Base-by-base conservation (phyloP, 2,888 invertebrate genomes). In the Allygus modestus region DNA sequence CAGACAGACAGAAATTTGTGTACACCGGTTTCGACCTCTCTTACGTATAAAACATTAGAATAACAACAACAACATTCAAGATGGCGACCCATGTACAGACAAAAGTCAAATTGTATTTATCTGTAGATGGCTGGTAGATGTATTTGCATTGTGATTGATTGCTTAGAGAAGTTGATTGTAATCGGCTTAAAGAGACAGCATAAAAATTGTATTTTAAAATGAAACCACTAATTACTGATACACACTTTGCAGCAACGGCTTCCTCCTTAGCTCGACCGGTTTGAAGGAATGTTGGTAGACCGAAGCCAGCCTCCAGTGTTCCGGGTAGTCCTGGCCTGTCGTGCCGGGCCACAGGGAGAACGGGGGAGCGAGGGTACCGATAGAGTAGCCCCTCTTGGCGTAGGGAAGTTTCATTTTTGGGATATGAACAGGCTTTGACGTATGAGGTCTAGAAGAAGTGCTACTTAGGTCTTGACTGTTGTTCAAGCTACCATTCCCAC, bases 261-360 rank as follows among this genome's bases (percentile, higher is more conserved):
- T 92, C 82, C 94, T 93, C 77, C 96, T 92, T 87, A 93, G 92
- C 85, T 94, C 94, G 0, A 94, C 91, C 0, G 96, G 95, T 89
- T 95, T 96, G 89, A 95, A 97, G 4, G 96, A 95, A 89, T 97
- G 97, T 89, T 97, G 96, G 90, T 97, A 97, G 15, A 97, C 95
- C 81, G 96, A 96, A 0, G 96, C 95, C 85, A 97, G 91, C 84
- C 97, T 92, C 96, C 97, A 97, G 89, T 97, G 96, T 89, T 97
- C 97, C 0, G 97, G 97, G 89, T 97, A 97, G 84, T 95, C 96
- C 61, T 95, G 94, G 26, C 94, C 94, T 12, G 95, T 94, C 84
- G 92, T 93, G 79, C 95, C 95, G 9, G 94, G 94, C 92, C 96
- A 94, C 87, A 97, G 94, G 87, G 94, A 95, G 90, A 97, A 97